A percentile compares a stretch with the other conserved stretches of the same genome.
Conservation (phyloP, 2,113 vertebrate species). For the Arothron firmamentum region DNA sequence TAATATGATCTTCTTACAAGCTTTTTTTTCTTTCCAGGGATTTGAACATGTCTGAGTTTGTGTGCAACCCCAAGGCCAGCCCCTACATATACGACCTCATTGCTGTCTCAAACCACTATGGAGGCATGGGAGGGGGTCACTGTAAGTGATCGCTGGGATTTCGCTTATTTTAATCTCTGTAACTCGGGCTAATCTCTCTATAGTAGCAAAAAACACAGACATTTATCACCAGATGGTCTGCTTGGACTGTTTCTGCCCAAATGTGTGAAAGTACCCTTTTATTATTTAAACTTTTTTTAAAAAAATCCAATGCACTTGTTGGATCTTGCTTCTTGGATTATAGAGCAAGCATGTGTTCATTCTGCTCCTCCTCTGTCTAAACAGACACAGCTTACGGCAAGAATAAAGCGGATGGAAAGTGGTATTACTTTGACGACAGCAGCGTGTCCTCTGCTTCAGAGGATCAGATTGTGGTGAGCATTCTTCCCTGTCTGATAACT, state of each 20-base stretch:
- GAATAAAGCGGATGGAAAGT: constrained; percentile 87
- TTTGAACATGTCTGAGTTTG: constrained; percentile 94
- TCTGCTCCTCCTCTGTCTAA: constrained; percentile 19
- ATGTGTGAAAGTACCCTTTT: not conserved
- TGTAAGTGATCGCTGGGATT: constrained; percentile 78
- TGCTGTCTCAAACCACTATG: constrained; percentile 95
- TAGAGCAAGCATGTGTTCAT: not conserved
- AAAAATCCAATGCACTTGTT: not conserved
- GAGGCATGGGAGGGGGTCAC: constrained; percentile 95
- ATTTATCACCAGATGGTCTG: not conserved
- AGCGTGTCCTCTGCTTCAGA: constrained; percentile 88
- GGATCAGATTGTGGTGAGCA: constrained; percentile 96
- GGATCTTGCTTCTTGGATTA: not conserved
- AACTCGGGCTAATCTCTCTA: not conserved
- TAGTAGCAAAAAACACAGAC: no score
- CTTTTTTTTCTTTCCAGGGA: constrained; percentile 72
- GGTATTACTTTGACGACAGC: constrained; percentile 97
- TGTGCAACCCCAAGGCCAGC: constrained; percentile 85
- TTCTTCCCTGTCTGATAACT: not conserved
- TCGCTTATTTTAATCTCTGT: not conserved
- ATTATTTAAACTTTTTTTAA: not conserved
- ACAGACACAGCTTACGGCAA: constrained; percentile 93
- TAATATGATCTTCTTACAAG: not conserved
- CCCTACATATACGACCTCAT: constrained; percentile 91
- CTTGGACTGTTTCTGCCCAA: not conserved